Conservation (phyloP, 2,888 invertebrate species). For the Tenthredo notha region DNA sequence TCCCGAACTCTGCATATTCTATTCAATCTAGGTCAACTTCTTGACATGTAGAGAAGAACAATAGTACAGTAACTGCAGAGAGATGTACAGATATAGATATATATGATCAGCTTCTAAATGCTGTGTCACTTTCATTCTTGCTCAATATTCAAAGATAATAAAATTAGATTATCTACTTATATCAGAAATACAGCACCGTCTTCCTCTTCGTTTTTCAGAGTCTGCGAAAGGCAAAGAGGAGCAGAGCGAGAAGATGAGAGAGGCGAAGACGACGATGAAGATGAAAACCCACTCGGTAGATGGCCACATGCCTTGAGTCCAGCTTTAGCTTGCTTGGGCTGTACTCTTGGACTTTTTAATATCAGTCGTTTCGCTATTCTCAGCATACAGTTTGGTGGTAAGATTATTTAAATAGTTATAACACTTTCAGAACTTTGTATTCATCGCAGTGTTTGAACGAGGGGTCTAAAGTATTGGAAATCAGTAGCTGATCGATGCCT, state of each 20-base stretch:
- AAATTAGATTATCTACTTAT: not conserved
- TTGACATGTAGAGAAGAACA: not conserved
- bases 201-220: conserved; percentile 73
- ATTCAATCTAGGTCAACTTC: conserved; percentile 27
- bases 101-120: not conserved
- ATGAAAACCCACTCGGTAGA: conserved; percentile 81
- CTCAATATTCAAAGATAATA: not conserved
- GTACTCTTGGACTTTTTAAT: conserved; percentile 93
- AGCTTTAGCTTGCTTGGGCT: conserved; percentile 90
- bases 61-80: not conserved
- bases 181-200: not conserved
- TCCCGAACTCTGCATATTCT: not conserved
- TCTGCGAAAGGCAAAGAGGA: conserved; percentile 80
- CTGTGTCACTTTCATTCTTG: not conserved
- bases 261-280: conserved; percentile 75
- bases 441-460: not conserved
- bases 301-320: conserved; percentile 89
- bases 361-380: conserved; percentile 92
- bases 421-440: conserved; percentile 26
- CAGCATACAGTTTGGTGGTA: conserved; percentile 92
- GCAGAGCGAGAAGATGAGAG: conserved; percentile 75
- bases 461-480: not conserved
- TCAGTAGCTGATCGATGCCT: conserved; percentile 16
- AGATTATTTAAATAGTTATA: conserved; percentile 63
- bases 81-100: not conserved